Evolutionary conservation across 2,888 invertebrate species (phyloP).

Genomic region (Neocrepidodera transversa): DNA sequence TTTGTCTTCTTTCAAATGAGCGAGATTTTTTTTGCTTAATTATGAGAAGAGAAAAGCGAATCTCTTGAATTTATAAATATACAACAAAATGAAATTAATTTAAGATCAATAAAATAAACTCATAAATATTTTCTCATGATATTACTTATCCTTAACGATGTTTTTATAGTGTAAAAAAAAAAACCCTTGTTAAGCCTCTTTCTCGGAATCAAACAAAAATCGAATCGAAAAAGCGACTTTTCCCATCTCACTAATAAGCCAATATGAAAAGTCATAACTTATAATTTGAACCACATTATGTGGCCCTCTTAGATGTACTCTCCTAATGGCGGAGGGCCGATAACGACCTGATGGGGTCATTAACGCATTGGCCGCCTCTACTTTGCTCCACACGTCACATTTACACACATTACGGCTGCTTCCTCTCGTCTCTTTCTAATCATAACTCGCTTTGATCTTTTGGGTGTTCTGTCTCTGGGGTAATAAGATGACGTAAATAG

Average conservation of each 20-base stretch:
- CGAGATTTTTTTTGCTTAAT: conserved; percentile 43
- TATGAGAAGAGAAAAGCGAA: conserved; percentile 37
- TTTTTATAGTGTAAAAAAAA: neutral
- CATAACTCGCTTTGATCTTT: conserved; percentile 7
- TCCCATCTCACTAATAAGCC: conserved; percentile 47
- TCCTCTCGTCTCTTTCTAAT: neutral
- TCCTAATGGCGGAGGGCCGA: conserved; percentile 49
- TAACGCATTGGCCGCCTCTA: conserved; percentile 34
- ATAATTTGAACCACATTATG: conserved; percentile 56
- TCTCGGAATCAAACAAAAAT: neutral
- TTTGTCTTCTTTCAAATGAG: conserved; percentile 49
- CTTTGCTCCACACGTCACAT: conserved; percentile 26
- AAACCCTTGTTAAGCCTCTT: neutral
- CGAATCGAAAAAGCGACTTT: neutral
- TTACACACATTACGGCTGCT: conserved; percentile 31
- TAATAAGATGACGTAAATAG: too few relatives aligned
- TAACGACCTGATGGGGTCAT: conserved; percentile 44
- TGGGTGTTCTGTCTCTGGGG: conserved; percentile 5
- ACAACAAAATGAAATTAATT: too few relatives aligned
- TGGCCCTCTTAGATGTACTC: conserved; percentile 51
- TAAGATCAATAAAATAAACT: too few relatives aligned
- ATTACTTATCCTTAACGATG: neutral
- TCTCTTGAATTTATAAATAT: conserved; percentile 26
- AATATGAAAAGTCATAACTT: conserved; percentile 56
- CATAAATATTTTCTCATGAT: conserved; percentile 10